These are phyloP conservation scores for Cephalopholis sonnerati DNA, from an alignment of 2,113 vertebrate species.

Conservation along the genomic window DNA sequence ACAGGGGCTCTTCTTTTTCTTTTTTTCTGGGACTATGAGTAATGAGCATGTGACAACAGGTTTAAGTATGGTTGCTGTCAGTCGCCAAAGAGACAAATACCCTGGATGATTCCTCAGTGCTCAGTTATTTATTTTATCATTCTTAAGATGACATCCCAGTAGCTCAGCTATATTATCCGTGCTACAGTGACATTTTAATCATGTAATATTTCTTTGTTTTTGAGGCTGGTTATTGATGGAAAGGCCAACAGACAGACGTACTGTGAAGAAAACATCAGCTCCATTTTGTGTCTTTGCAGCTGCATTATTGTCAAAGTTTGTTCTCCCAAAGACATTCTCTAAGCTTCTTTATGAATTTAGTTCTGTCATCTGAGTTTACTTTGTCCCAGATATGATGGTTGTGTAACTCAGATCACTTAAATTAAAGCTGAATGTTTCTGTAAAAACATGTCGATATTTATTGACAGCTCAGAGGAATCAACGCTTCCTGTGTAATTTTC, in stretches of 20 bases:
- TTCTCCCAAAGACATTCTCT: neutral
- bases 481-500: neutral
- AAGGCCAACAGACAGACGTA: neutral
- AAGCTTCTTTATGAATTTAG: neutral
- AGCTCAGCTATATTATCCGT: neutral
- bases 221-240: neutral
- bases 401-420: constrained; percentile 1
- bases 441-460: neutral
- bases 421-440: constrained; percentile 12
- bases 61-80: neutral
- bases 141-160: neutral
- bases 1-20: neutral
- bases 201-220: neutral
- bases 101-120: neutral
- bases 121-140: neutral
- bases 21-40: neutral
- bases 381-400: neutral
- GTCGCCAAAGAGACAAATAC: neutral
- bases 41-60: neutral
- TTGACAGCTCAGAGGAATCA: constrained; percentile 4
- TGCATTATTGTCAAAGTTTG: neutral
- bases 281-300: neutral
- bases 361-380: neutral
- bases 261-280: constrained; percentile 11
- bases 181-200: neutral